Percentiles rank a stretch among this genome's conserved stretches.
Evolutionary conservation across 2,113 vertebrate genomes (phyloP).

Genomic region (Opisthocomus hoazin): DNA sequence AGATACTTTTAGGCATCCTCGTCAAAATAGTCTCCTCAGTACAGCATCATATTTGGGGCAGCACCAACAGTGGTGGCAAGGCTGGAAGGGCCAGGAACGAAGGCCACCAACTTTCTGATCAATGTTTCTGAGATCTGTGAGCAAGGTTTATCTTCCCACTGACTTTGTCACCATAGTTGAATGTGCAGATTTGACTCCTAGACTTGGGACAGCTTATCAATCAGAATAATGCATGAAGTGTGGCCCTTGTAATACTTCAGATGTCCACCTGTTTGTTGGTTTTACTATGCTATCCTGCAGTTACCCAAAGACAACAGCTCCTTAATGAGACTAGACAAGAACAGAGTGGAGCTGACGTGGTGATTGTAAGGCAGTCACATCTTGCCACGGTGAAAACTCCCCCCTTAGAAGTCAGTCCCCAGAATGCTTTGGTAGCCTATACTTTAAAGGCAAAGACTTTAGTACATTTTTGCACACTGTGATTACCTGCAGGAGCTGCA

Average conservation of each 20-base stretch:
- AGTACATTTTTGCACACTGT: neutral
- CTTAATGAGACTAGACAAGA: neutral
- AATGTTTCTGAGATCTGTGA: neutral
- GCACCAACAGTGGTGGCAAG: neutral
- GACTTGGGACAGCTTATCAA: neutral
- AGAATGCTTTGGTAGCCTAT: neutral
- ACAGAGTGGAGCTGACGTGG: no score
- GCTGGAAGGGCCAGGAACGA: neutral
- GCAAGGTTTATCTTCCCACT: neutral
- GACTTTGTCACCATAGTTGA: neutral
- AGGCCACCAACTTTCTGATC: neutral
- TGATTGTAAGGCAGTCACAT: neutral
- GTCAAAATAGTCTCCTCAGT: neutral
- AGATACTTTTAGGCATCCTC: neutral
- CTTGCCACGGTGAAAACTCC: fast-evolving
- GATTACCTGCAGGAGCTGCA: neutral
- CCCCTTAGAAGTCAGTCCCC: neutral
- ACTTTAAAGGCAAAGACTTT: neutral
- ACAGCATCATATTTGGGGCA: neutral
- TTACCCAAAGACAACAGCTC: neutral
- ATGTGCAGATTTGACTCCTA: neutral
- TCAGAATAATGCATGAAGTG: neutral
- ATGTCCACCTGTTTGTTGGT: neutral
- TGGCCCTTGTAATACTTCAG: neutral
- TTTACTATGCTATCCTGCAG: neutral